Conservation (phyloP, 2,113 vertebrate genomes). For the Nibea albiflora region DNA sequence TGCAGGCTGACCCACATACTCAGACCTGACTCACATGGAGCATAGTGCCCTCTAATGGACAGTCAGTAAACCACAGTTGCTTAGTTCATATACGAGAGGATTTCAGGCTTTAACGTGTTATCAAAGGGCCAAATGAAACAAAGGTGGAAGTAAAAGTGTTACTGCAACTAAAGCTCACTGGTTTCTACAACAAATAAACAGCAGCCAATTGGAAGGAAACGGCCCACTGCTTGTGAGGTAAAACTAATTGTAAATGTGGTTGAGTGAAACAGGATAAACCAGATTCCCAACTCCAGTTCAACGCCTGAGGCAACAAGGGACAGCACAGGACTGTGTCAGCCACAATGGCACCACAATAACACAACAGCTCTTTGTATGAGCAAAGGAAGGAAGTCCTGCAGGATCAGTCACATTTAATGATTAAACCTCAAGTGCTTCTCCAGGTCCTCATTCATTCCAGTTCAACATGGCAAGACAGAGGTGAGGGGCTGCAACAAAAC, state of each 20-base stretch:
- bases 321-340: constrained; percentile 32
- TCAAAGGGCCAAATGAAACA: constrained; percentile 29
- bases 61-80: background rate
- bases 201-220: constrained; percentile 24
- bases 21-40: constrained; percentile 22
- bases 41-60: constrained; percentile 69
- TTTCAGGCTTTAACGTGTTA: constrained; percentile 18
- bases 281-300: constrained; percentile 59
- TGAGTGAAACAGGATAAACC: constrained; percentile 74
- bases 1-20: constrained; percentile 67
- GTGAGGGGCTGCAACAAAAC: constrained; percentile 2
- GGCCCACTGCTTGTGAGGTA: background rate
- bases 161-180: background rate
- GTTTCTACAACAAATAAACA: constrained; percentile 41
- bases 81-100: constrained; percentile 10
- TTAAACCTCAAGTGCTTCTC: constrained; percentile 21
- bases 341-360: constrained; percentile 2
- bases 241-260: constrained; percentile 44
- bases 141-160: constrained; percentile 6
- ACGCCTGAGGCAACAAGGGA: constrained; percentile 38
- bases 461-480: background rate
- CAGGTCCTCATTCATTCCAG: background rate
- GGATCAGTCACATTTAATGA: constrained; percentile 16
- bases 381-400: constrained; percentile 32
- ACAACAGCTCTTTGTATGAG: constrained; percentile 35